Evolutionary conservation across 2,888 invertebrate species (phyloP).

Genomic region (Cordilura impudica): DNA sequence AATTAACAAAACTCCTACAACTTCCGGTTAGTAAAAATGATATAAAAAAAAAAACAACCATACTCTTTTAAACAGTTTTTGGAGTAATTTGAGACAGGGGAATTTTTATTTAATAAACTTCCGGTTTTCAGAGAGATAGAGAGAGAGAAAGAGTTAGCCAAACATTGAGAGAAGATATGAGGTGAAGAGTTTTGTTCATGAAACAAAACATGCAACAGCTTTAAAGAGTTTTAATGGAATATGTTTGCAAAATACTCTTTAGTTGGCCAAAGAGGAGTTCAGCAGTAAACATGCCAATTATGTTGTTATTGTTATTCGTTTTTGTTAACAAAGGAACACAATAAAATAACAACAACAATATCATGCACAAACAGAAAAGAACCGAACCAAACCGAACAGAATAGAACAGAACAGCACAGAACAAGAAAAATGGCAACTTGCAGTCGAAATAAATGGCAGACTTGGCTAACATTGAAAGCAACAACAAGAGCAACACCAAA

Average conservation of each 20-base stretch:
- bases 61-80: not conserved
- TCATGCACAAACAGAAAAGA: not conserved
- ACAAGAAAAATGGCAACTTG: not conserved
- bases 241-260: not conserved
- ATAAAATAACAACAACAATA: constrained; percentile 27
- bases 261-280: not conserved
- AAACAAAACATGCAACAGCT: constrained; percentile 44
- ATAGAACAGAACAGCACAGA: not conserved
- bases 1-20: constrained; percentile 3
- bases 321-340: constrained; percentile 27
- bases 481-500: constrained; percentile 17
- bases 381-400: not conserved
- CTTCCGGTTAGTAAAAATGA: constrained; percentile 22
- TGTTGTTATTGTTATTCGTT: not conserved
- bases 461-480: constrained; percentile 19
- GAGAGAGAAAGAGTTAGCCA: not conserved
- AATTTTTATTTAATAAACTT: constrained; percentile 37
- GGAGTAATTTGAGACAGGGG: constrained; percentile 17
- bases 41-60: not conserved
- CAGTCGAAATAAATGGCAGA: not conserved
- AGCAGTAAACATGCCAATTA: not conserved
- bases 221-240: constrained; percentile 4
- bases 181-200: not conserved
- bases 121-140: constrained; percentile 33
- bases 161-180: not conserved